Evolutionary conservation across 2,113 vertebrate genomes (phyloP).

Genomic region (Stigmatopora nigra): DNA sequence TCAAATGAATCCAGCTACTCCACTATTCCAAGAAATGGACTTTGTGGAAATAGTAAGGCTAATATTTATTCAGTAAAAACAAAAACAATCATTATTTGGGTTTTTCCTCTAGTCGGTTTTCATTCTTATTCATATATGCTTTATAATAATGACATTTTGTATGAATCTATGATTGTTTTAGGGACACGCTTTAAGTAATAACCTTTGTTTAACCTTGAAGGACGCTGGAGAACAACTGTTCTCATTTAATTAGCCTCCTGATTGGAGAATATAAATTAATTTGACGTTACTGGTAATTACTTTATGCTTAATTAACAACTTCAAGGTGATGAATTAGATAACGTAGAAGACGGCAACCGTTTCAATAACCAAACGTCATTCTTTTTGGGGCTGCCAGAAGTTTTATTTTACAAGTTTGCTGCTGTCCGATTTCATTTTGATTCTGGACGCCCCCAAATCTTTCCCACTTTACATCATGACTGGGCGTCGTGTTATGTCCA

Average conservation of each 20-base stretch:
- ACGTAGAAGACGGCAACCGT: no score
- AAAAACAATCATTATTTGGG: no score
- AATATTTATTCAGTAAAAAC: no score
- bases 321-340: background rate
- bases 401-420: background rate
- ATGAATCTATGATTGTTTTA: no score
- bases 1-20: background rate
- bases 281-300: background rate
- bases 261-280: slow-evolving; percentile 28
- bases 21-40: no score
- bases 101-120: no score
- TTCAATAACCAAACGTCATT: background rate
- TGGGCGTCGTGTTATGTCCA: slow-evolving; percentile 21
- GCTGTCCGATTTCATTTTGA: background rate
- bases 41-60: no score
- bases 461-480: slow-evolving; percentile 11
- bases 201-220: background rate
- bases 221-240: background rate
- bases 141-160: no score
- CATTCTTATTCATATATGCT: no score
- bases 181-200: slow-evolving; percentile 13
- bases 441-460: slow-evolving; percentile 2
- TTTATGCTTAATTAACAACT: background rate
- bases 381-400: background rate
- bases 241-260: slow-evolving; percentile 2